Base-by-base conservation (phyloP, 2,113 vertebrate species). In the Anas platyrhynchos region DNA sequence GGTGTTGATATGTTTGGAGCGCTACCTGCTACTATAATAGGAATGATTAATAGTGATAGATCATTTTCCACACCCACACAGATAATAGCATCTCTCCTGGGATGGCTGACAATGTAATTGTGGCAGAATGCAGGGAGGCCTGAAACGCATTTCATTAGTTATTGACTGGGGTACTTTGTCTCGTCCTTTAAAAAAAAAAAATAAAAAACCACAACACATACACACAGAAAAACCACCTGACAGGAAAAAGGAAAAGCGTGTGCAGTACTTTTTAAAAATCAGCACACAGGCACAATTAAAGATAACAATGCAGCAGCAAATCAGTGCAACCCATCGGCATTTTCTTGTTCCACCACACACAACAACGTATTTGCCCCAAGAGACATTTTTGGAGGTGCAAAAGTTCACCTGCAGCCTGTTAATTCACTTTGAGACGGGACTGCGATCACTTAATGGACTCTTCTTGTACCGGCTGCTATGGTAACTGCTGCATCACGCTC, bases 211-310 rank as follows among this genome's bases (percentile, higher is more conserved):
- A 59, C 43, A 25, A 50, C 44, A 65, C 22, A 52, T 31, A 41
- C 21, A 41, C 38, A 26, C 31, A 86, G 43, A 55, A 67, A 93
- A 91, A 17, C 7, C 91, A 91, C 86, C 93, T 92, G 90, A 94
- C 93, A 93, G 94, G 93, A 95, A 96, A 95, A 96, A 96, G 96
- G 96, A 97, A 96, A 93, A 95, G 82, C 41, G 3, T 93, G 93
- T 43, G 74, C 77, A 55, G 86, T 48, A 72, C 83, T 84, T 95
- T 81, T 56, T 50, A 61, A 91, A 93, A 95, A 92, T 76, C 86
- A 89, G 54, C 41, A 18, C 74, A 91, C 77, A 91, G 91, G 76
- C 78, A 92, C 93, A 95, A 94, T 91, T 89, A 92, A 91, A 75
- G 81, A 82, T 77, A 96, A 96, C 93, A 96, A 96, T 96, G 86